These are phyloP conservation scores for Drosophila suboccidentalis DNA, from an alignment of 2,888 invertebrate genomes.

Conservation along the genomic window DNA sequence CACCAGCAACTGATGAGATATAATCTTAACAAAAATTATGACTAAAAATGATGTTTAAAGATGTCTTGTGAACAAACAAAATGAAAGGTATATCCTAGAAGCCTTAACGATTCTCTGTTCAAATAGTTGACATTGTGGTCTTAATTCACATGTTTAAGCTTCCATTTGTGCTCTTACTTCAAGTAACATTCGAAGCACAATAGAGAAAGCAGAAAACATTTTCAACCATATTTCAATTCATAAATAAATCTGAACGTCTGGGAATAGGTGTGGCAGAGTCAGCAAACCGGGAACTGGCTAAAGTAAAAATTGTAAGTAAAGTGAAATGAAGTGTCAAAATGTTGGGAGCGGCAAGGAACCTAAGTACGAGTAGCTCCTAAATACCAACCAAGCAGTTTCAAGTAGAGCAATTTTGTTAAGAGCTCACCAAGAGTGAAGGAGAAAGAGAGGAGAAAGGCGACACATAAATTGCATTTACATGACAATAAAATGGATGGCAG, in stretches of 20 bases:
- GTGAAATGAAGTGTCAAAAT: constrained; percentile 73
- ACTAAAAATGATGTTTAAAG: no score
- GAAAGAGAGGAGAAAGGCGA: constrained; percentile 22
- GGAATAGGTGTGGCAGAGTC: constrained; percentile 31
- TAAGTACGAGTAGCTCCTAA: constrained; percentile 15
- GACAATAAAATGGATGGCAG: constrained; percentile 66
- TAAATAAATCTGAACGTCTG: constrained; percentile 46
- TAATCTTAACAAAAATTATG: neutral
- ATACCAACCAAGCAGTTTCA: constrained; percentile 34
- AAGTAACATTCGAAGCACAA: constrained; percentile 11
- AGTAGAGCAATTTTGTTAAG: constrained; percentile 69
- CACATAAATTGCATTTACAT: constrained; percentile 71
- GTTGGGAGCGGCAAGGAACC: constrained; percentile 44
- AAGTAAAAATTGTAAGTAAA: constrained; percentile 48
- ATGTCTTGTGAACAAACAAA: no score
- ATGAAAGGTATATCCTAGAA: neutral
- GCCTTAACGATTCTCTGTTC: neutral
- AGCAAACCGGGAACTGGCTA: constrained; percentile 6
- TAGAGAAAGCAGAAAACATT: constrained; percentile 15
- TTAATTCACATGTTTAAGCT: constrained; percentile 1
- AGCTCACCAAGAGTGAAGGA: constrained; percentile 40
- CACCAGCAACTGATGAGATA: neutral
- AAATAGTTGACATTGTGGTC: neutral
- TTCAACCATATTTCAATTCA: constrained; percentile 22
- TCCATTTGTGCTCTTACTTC: constrained; percentile 1